A percentile compares a stretch with the other conserved stretches of the same genome.
Evolutionary conservation across 2,888 invertebrate genomes (phyloP).

Genomic region (Cheilosia pagana): DNA sequence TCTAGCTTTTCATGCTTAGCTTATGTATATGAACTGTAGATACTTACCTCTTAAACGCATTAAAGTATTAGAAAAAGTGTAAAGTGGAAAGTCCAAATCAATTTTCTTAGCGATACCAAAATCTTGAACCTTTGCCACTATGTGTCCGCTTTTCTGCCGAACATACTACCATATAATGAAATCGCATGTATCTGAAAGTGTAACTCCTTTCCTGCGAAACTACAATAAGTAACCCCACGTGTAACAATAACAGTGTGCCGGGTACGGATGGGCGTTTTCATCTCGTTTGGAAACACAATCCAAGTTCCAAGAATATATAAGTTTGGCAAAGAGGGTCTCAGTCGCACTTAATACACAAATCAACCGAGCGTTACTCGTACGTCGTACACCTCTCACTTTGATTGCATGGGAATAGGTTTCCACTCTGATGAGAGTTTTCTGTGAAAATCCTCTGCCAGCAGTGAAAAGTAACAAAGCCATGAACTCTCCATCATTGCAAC

Average conservation of each 20-base stretch:
- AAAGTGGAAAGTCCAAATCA: too few species aligned
- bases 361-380: slow-evolving; percentile 25
- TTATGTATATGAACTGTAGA: too few species aligned
- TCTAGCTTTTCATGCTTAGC: too few species aligned
- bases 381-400: slow-evolving; percentile 49
- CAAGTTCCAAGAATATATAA: slow-evolving; percentile 8
- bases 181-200: background rate
- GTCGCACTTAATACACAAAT: slow-evolving; percentile 10
- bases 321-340: slow-evolving; percentile 12
- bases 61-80: too few species aligned
- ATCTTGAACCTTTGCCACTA: too few species aligned
- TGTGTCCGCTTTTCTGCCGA: too few species aligned
- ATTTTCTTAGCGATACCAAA: too few species aligned
- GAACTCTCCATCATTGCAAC: background rate
- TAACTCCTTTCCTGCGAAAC: too few species aligned
- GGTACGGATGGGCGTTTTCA: background rate
- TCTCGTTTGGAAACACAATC: slow-evolving; percentile 21
- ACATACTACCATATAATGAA: background rate
- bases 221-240: too few species aligned
- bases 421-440: slow-evolving; percentile 9
- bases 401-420: slow-evolving; percentile 53
- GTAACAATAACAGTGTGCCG: background rate
- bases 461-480: too few species aligned
- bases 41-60: too few species aligned
- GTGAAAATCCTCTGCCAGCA: slow-evolving; percentile 6